Evolutionary conservation across 2,113 vertebrate species (phyloP).

Genomic region (Nettapus auritus): DNA sequence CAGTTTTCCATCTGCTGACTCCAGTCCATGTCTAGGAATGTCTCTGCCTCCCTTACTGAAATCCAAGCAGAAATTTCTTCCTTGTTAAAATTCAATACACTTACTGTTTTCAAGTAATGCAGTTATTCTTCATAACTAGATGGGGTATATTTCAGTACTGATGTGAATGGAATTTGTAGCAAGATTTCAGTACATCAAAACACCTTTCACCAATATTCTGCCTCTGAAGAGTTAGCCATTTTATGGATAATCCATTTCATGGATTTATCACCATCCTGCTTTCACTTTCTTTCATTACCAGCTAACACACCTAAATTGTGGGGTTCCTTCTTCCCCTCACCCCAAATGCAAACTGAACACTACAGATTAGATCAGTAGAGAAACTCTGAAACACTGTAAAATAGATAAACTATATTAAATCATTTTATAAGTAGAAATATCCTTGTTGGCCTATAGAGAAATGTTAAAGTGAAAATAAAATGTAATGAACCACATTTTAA

Average conservation of each 20-base stretch:
- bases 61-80: background rate
- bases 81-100: background rate
- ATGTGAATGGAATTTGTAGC: background rate
- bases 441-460: background rate
- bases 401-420: background rate
- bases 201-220: background rate
- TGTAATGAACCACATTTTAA: background rate
- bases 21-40: background rate
- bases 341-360: background rate
- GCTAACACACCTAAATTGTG: accelerated
- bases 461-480: background rate
- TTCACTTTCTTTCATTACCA: background rate
- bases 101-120: background rate
- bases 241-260: background rate
- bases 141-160: background rate
- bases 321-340: accelerated
- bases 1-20: background rate
- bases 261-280: background rate
- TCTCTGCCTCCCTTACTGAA: background rate
- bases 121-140: background rate
- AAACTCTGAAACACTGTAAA: background rate
- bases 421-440: background rate
- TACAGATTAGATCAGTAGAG: background rate
- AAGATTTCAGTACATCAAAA: background rate
- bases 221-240: background rate